Evolutionary conservation across 2,888 invertebrate genomes (phyloP).

Genomic region (Micropterix aruncella): DNA sequence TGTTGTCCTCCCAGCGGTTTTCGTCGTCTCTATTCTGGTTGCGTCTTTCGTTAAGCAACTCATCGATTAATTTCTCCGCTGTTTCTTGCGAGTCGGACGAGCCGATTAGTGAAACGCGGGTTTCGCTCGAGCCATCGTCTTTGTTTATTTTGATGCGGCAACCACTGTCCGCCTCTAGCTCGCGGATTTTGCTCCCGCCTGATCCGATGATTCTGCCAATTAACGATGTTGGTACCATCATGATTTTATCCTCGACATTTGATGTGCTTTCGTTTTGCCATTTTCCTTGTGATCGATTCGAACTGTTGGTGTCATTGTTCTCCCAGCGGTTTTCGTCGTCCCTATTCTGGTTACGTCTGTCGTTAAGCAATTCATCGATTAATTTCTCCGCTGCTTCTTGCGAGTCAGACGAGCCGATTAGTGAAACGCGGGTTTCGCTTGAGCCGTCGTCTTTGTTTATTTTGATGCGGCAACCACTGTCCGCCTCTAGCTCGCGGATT

Average conservation of each 20-base stretch:
- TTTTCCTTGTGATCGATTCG: too few relatives aligned
- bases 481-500: constrained; percentile 64
- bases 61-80: constrained; percentile 27
- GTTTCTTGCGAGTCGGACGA: constrained; percentile 30
- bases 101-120: constrained; percentile 35
- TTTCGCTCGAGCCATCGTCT: constrained; percentile 20
- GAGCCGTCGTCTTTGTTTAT: constrained; percentile 30
- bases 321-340: constrained; percentile 6
- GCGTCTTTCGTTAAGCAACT: constrained; percentile 16
- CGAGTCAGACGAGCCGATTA: constrained; percentile 34
- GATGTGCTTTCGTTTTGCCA: neutral
- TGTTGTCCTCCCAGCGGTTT: constrained; percentile 6
- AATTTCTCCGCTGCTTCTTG: constrained; percentile 29
- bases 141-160: constrained; percentile 55
- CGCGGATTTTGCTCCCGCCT: constrained; percentile 75
- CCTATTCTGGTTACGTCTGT: neutral
- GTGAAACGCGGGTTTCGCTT: constrained; percentile 25
- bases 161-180: constrained; percentile 57
- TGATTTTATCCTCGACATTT: constrained; percentile 8
- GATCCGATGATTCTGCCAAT: constrained; percentile 55
- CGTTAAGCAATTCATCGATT: constrained; percentile 23
- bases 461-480: constrained; percentile 60
- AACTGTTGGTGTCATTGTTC: neutral
- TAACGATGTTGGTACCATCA: constrained; percentile 24
- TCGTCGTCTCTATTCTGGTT: neutral